Percentiles rank a stretch among this genome's conserved stretches.
phyloP scores from a whole-genome alignment of 2,797 vertebrate genomes.

The Rachycentron canadum region DNA sequence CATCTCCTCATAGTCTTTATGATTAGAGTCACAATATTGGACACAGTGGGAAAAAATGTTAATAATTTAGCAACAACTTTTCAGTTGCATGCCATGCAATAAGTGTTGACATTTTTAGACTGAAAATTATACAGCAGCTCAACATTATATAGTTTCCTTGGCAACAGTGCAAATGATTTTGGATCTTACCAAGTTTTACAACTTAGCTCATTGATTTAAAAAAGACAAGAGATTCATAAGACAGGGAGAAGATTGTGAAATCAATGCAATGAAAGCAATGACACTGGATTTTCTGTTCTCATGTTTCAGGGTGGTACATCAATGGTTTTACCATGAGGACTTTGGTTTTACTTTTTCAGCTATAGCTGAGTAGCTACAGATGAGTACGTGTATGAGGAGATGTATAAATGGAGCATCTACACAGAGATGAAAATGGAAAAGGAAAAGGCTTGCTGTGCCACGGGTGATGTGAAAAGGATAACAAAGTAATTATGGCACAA shows the following conservation, averaged over 20 bases:
- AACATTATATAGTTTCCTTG: constrained; percentile 61
- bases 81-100: constrained; percentile 11
- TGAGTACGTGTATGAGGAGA: constrained; percentile 9
- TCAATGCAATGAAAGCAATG: neutral
- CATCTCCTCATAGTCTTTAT: neutral
- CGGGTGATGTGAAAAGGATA: constrained; percentile 64
- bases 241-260: neutral
- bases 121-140: constrained; percentile 25
- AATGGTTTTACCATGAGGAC: neutral
- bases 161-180: constrained; percentile 53
- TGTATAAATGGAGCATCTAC: constrained; percentile 29
- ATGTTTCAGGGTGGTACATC: neutral
- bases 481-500: constrained; percentile 72
- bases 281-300: neutral
- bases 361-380: constrained; percentile 1
- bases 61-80: constrained; percentile 3
- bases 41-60: neutral
- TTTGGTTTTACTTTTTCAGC: neutral
- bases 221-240: neutral
- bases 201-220: constrained; percentile 22
- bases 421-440: constrained; percentile 30
- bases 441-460: constrained; percentile 49
- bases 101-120: constrained; percentile 42
- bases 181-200: constrained; percentile 27
- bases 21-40: neutral